These are phyloP conservation scores for Embiotoca jacksoni DNA, from an alignment of 2,113 vertebrate species.

Conservation along the genomic window DNA sequence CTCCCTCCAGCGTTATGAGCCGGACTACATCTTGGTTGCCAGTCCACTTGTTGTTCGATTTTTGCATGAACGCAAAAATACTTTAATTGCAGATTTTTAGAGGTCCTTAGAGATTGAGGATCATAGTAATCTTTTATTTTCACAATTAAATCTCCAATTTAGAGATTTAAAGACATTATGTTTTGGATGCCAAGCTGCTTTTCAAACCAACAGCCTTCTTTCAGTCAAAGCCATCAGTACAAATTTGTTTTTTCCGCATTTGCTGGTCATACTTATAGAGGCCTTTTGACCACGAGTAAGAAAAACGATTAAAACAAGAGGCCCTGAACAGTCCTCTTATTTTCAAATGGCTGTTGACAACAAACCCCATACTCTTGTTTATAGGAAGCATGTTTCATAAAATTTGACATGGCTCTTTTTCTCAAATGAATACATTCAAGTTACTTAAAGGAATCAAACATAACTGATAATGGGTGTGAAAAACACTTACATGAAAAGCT, in stretches of 20 bases:
- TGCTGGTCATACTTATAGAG: slow-evolving; percentile 1
- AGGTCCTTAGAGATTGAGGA: neutral
- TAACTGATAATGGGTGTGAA: neutral
- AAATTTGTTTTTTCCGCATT: slow-evolving; percentile 2
- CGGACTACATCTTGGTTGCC: neutral
- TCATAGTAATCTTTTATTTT: slow-evolving; percentile 22
- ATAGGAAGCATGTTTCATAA: slow-evolving; percentile 18
- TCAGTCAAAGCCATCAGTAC: slow-evolving; percentile 14
- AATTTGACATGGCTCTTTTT: slow-evolving; percentile 4
- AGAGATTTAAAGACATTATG: slow-evolving; percentile 1
- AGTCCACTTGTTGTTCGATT: neutral
- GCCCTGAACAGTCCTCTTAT: slow-evolving; percentile 5
- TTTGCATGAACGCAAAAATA: neutral
- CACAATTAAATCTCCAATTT: neutral
- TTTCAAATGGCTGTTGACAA: slow-evolving; percentile 9
- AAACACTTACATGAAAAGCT: neutral
- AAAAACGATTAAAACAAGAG: neutral
- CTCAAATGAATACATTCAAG: neutral
- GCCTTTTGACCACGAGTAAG: slow-evolving; percentile 21
- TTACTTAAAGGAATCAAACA: slow-evolving; percentile 1
- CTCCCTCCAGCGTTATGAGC: neutral
- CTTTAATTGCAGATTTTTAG: neutral
- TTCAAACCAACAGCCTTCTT: slow-evolving; percentile 5
- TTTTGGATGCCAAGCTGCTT: neutral
- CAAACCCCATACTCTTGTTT: neutral